Conservation (phyloP, 2,888 invertebrate species). For the Chironomus riparius region DNA sequence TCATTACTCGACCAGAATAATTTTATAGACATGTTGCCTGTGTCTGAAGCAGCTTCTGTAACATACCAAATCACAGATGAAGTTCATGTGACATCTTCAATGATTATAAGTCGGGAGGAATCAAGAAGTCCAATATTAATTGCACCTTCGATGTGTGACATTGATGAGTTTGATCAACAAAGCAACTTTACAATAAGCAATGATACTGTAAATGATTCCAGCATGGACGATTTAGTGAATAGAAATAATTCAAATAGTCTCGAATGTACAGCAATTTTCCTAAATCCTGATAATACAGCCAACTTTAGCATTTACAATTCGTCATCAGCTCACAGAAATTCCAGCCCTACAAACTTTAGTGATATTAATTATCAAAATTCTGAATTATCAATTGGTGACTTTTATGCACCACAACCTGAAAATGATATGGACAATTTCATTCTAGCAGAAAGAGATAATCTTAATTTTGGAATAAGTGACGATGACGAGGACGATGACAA, state of each 20-base stretch:
- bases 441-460: constrained; percentile 42
- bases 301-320: constrained; percentile 14
- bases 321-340: neutral
- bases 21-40: neutral
- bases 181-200: constrained; percentile 9
- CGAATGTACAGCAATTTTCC: constrained; percentile 1
- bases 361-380: constrained; percentile 58
- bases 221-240: constrained; percentile 17
- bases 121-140: constrained; percentile 33
- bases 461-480: constrained; percentile 30
- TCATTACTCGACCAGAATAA: neutral
- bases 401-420: constrained; percentile 49
- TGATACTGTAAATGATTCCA: constrained; percentile 21
- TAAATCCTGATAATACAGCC: constrained; percentile 21
- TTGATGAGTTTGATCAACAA: constrained; percentile 28
- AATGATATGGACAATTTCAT: constrained; percentile 45
- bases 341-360: constrained; percentile 46
- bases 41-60: neutral
- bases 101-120: constrained; percentile 15
- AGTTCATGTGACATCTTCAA: constrained; percentile 3
- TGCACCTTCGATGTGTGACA: constrained; percentile 34
- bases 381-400: constrained; percentile 49
- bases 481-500: constrained; percentile 29
- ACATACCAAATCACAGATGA: neutral
- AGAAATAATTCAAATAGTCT: neutral